Percentiles rank a stretch among this genome's conserved stretches.
These are phyloP conservation scores for Procavia capensis DNA, from an alignment of 2,113 vertebrate genomes.

Conservation along the genomic window DNA sequence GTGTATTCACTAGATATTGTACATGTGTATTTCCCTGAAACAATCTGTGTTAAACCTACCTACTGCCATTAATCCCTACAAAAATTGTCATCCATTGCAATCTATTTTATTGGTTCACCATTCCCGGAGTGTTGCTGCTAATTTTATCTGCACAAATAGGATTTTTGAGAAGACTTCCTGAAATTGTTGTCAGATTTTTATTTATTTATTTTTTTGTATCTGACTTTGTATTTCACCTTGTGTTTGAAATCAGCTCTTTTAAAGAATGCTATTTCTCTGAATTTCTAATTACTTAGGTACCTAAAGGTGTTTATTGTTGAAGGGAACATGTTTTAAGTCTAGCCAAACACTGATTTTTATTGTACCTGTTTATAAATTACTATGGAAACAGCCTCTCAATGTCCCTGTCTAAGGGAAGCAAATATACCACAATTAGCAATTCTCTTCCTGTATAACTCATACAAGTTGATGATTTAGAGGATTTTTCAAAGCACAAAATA, in stretches of 20 bases:
- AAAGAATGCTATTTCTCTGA: slow-evolving; percentile 17
- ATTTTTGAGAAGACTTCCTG: slow-evolving; percentile 55
- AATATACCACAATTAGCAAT: slow-evolving; percentile 6
- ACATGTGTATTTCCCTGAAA: neutral
- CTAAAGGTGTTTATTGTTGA: slow-evolving; percentile 62
- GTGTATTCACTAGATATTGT: neutral
- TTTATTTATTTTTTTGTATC: neutral
- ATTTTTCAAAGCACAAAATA: neutral
- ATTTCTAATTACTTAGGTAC: slow-evolving; percentile 70
- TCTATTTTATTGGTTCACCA: neutral
- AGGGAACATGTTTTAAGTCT: slow-evolving; percentile 59
- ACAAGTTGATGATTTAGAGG: slow-evolving; percentile 29
- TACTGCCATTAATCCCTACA: neutral
- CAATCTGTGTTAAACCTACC: neutral
- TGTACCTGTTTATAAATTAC: slow-evolving; percentile 54
- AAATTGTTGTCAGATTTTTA: slow-evolving; percentile 34
- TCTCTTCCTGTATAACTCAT: neutral
- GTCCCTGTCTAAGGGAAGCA: slow-evolving; percentile 25
- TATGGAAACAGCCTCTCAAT: slow-evolving; percentile 38
- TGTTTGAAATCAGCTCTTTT: slow-evolving; percentile 42
- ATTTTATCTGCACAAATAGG: slow-evolving; percentile 33
- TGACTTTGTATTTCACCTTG: neutral
- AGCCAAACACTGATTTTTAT: slow-evolving; percentile 66
- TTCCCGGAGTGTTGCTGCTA: slow-evolving; percentile 26
- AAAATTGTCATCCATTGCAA: neutral